Evolutionary conservation across 1,140 invertebrate genomes (phyloP).

Genomic region (Papilio machaon): DNA sequence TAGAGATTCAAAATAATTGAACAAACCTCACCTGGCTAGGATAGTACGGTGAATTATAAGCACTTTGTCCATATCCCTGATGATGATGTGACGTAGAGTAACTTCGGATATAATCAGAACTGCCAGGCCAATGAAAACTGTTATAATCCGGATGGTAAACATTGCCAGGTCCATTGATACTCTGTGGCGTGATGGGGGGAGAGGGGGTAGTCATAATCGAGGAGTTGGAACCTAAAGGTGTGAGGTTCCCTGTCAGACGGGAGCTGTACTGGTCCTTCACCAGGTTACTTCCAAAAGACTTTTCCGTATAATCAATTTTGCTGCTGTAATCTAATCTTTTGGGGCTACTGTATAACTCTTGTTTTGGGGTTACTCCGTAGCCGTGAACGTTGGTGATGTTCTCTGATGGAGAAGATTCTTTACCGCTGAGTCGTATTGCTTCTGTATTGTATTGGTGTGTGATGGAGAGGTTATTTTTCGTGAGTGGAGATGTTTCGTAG

Average conservation of each 20-base stretch:
- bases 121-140: conserved; percentile 82
- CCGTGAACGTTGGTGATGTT: conserved; percentile 64
- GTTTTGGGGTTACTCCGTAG: conserved; percentile 75
- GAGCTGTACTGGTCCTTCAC: conserved; percentile 78
- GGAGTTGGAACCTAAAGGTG: conserved; percentile 85
- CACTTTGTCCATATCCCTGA: conserved; percentile 84
- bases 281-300: conserved; percentile 69
- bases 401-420: conserved; percentile 75
- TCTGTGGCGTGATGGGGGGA: conserved; percentile 84
- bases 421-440: conserved; percentile 70
- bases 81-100: conserved; percentile 78
- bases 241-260: conserved; percentile 82
- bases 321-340: conserved; percentile 73
- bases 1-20: conserved; percentile 1
- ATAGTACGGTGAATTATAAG: conserved; percentile 82
- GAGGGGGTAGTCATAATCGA: conserved; percentile 86
- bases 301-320: conserved; percentile 75
- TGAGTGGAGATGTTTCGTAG: conserved; percentile 72
- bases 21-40: conserved; percentile 74
- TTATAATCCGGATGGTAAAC: conserved; percentile 83
- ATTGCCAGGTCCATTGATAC: conserved; percentile 76
- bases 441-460: conserved; percentile 69
- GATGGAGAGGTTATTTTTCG: conserved; percentile 66
- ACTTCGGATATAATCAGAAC: conserved; percentile 78
- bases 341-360: conserved; percentile 75